Base-by-base conservation (phyloP, 2,797 vertebrate species). In the Eremophila alpestris region DNA sequence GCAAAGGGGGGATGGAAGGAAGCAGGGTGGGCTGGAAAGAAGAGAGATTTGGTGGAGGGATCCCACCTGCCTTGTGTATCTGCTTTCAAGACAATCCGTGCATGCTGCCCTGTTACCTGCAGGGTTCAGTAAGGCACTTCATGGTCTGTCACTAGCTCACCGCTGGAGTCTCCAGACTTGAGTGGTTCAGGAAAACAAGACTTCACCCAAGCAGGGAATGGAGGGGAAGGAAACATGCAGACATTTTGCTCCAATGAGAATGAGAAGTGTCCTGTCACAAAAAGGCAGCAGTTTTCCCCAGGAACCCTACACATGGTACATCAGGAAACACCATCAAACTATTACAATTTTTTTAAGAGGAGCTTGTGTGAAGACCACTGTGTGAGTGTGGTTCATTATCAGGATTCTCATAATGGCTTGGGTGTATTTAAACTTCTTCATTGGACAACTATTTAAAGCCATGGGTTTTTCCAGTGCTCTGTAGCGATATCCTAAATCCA, bases 1-100 rank as follows among this genome's bases (percentile, higher is more conserved):
- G 10, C 9, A 38, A 10, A 5, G 6, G 3, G 52, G 48, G 16
- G 8, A 56, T 0, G 2, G 32, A 69, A 17, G 29, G 40, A 38
- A 43, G 27, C 2, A 3, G 56, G 4, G 23, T 20, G 29, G 46
- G 13, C 30, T 24, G 27, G 34, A 54, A 68, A 27, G 12, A 70
- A 22, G 29, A 87, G 23, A 56, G 17, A 4, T 60, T 78, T 78
- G 38, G 54, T 78, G 65, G 71, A 81, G 70, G 55, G 8, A 24
- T 84, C 67, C 19, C 20, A 51, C 18, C 30, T 89, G 77, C n/a
- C 9, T 56, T 34, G 10, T 14, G 2, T 34, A 32, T 73, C 69
- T 86, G 30, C 29, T 90, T 88, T 62, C 41, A 48, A 62, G 60
- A 24, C 10, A 43, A 23, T 6, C 70, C 0, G 1, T 23, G 16